phyloP scores from a whole-genome alignment of 2,797 vertebrate species.

The Valencia hispanica region DNA sequence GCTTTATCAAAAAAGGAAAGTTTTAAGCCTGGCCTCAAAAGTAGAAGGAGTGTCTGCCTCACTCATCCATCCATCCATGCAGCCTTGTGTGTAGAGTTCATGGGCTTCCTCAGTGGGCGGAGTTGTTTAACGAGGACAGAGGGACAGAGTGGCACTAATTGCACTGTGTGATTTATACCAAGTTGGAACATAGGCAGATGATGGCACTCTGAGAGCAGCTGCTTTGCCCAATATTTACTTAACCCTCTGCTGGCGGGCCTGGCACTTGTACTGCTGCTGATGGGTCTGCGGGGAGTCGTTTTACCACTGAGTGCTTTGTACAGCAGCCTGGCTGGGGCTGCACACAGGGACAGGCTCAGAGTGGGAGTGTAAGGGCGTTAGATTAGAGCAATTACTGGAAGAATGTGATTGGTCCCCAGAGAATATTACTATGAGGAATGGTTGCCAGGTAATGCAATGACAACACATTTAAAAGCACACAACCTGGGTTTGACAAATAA shows the following conservation, averaged over 20 bases:
- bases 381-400: constrained; percentile 71
- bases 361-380: constrained; percentile 47
- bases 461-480: not conserved
- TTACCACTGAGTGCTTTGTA: constrained; percentile 57
- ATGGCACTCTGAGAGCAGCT: constrained; percentile 76
- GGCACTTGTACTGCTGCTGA: constrained; percentile 63
- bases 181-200: constrained; percentile 68
- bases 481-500: not conserved
- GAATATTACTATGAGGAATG: constrained; percentile 45
- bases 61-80: constrained; percentile 29
- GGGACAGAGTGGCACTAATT: constrained; percentile 77
- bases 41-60: too few relatives aligned
- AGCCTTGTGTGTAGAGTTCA: constrained; percentile 56
- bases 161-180: constrained; percentile 79
- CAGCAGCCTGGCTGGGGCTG: constrained; percentile 46
- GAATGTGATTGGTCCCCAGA: constrained; percentile 64
- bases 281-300: constrained; percentile 66
- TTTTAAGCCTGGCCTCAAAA: too few relatives aligned
- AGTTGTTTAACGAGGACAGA: constrained; percentile 75
- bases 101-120: constrained; percentile 61
- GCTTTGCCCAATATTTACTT: constrained; percentile 81
- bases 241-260: constrained; percentile 75
- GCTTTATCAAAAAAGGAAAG: too few relatives aligned
- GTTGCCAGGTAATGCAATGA: constrained; percentile 49
- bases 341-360: constrained; percentile 42